Evolutionary conservation across 2,113 vertebrate genomes (phyloP).

Genomic region (Ceratotherium simum): DNA sequence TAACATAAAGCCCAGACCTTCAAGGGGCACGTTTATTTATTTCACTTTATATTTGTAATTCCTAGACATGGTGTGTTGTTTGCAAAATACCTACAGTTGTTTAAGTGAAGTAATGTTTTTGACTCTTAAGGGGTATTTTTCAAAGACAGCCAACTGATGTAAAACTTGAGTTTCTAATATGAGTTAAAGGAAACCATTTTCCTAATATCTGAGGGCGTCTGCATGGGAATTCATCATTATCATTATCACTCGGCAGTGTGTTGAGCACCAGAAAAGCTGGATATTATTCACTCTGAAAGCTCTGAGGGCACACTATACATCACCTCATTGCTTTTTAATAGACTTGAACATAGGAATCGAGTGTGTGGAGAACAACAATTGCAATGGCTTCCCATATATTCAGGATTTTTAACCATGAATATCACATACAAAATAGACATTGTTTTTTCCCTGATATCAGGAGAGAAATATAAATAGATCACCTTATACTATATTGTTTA

Average conservation of each 20-base stretch:
- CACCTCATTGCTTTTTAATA: conserved; percentile 80
- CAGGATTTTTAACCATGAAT: conserved; percentile 59
- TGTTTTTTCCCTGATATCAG: background rate
- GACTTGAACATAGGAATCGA: conserved; percentile 69
- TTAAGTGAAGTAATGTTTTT: conserved; percentile 75
- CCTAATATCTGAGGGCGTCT: conserved; percentile 71
- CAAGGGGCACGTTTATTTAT: conserved; percentile 64
- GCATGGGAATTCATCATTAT: conserved; percentile 84
- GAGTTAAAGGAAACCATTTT: conserved; percentile 77
- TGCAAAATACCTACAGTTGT: conserved; percentile 65
- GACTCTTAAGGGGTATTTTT: conserved; percentile 72
- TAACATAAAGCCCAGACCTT: conserved; percentile 58
- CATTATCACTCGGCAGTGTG: conserved; percentile 79
- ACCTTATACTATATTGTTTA: background rate
- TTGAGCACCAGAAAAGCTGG: conserved; percentile 76
- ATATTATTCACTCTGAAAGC: conserved; percentile 86
- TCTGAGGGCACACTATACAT: conserved; percentile 76
- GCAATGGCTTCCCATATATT: background rate
- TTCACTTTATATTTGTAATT: conserved; percentile 72
- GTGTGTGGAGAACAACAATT: conserved; percentile 16
- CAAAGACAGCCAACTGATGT: conserved; percentile 55
- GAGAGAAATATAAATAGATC: conserved; percentile 18
- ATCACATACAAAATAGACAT: conserved; percentile 41
- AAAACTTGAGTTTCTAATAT: conserved; percentile 76
- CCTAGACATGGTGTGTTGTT: background rate